Evolutionary conservation across 2,113 vertebrate species (phyloP).

Genomic region (Ceyx melanurus): DNA sequence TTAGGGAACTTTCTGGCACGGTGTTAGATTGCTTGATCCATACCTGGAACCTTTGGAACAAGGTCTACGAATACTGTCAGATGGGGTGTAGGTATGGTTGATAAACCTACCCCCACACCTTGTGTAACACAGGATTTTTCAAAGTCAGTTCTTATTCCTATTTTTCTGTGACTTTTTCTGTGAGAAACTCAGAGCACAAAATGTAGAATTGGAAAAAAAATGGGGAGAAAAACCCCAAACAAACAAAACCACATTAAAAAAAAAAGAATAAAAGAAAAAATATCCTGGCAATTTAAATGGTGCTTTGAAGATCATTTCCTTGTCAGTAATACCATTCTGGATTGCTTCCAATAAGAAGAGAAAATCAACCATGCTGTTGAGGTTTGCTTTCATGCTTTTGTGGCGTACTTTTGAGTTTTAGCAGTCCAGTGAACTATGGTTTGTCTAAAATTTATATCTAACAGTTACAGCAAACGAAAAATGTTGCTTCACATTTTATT

Average conservation of each 20-base stretch:
- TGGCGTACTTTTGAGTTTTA: neutral
- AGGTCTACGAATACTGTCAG: neutral
- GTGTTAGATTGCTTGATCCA: neutral
- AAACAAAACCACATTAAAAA: too few species aligned
- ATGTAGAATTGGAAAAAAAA: neutral
- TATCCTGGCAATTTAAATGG: neutral
- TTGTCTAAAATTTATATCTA: neutral
- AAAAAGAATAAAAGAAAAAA: too few species aligned
- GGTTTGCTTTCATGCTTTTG: neutral
- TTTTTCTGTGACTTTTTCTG: neutral
- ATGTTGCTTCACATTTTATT: neutral
- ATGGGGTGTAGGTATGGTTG: neutral
- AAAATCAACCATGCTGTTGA: neutral
- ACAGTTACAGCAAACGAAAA: neutral
- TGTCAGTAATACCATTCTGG: neutral
- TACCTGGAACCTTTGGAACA: slow-evolving; percentile 1
- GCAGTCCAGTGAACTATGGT: neutral
- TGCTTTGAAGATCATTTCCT: neutral
- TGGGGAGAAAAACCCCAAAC: too few species aligned
- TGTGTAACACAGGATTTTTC: neutral
- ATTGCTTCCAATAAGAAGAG: neutral
- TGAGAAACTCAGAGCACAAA: neutral
- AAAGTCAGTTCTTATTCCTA: neutral
- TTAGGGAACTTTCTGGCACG: neutral
- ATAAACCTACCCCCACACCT: neutral